Base-by-base conservation (phyloP, 1,140 invertebrate genomes). In the Octopus sinensis region DNA sequence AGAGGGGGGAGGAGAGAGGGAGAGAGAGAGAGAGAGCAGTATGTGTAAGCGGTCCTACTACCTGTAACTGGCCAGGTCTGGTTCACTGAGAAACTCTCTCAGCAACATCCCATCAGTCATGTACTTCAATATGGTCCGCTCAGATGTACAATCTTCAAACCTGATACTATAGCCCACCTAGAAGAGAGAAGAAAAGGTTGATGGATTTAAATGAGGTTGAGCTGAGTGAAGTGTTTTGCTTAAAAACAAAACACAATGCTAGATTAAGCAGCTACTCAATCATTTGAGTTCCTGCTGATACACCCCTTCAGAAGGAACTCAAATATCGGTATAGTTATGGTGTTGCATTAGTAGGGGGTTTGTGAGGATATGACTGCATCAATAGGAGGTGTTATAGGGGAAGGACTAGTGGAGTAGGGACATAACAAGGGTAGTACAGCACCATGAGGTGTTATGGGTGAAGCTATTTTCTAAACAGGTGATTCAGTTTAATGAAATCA, bases 31-130 rank as follows among this genome's bases (percentile, higher is more conserved):
- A 43, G 30, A 43, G 30, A 43, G 30, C 30, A 43, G 30, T 43
- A 3, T 43, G 30, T 43, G 3, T 43, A 43, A 43, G 30, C 0
- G 17, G 30, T 43, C 30, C 30, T 43, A 68, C 79, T 82, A 93
- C 93, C 93, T 94, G 90, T 98, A 99, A 4, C 95, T 94, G 71
- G 94, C 94, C 52, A 99, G 92, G 92, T 99, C 97, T 1, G 98
- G 98, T 91, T 99, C 98, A 81, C 96, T 96, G 4, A 99, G 92
- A 91, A 99, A 99, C 92, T 99, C 98, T 88, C 98, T 92, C 78
- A 99, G 94, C 76, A 99, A 90, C 87, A 98, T 99, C 88, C 98
- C 98, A 92, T 99, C 98, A 73, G 98, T 99, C 98, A 99, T 99
- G 87, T 99, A 99, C 91, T 99, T 99, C n/a, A 99, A 94, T 6